Conservation (phyloP, 1,140 invertebrate genomes). For the Drosophila navojoa region DNA sequence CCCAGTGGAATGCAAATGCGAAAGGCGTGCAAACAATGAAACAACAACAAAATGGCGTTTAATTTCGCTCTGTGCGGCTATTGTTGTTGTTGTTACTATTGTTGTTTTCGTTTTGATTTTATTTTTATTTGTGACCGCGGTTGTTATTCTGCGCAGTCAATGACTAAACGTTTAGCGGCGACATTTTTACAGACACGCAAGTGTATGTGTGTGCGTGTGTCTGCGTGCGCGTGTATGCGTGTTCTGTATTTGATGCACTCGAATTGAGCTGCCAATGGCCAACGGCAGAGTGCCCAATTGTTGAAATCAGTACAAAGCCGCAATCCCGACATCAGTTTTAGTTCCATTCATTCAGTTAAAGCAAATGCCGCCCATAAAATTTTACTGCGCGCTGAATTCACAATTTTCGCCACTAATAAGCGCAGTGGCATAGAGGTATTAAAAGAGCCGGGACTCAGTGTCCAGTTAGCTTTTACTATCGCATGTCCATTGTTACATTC, state of each 20-base stretch:
- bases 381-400: constrained; percentile 14
- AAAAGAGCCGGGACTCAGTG: not conserved
- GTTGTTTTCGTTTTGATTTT: constrained; percentile 16
- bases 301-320: constrained; percentile 12
- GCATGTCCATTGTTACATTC: not conserved
- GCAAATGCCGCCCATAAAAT: not conserved
- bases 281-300: constrained; percentile 23
- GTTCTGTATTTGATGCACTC: constrained; percentile 1
- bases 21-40: constrained; percentile 23
- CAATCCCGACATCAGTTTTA: constrained; percentile 11
- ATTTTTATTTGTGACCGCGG: not conserved
- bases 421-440: not conserved
- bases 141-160: constrained; percentile 21
- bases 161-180: constrained; percentile 30
- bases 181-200: constrained; percentile 9
- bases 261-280: constrained; percentile 10
- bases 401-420: constrained; percentile 6
- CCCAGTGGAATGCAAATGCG: constrained; percentile 31
- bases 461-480: not conserved
- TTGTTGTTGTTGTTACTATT: not conserved
- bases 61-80: constrained; percentile 9
- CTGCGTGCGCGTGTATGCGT: not conserved
- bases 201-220: not conserved
- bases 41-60: constrained; percentile 37
- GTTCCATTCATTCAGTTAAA: constrained; percentile 34